phyloP scores from a whole-genome alignment of 2,113 vertebrate species.

The Leucopsar rothschildi region DNA sequence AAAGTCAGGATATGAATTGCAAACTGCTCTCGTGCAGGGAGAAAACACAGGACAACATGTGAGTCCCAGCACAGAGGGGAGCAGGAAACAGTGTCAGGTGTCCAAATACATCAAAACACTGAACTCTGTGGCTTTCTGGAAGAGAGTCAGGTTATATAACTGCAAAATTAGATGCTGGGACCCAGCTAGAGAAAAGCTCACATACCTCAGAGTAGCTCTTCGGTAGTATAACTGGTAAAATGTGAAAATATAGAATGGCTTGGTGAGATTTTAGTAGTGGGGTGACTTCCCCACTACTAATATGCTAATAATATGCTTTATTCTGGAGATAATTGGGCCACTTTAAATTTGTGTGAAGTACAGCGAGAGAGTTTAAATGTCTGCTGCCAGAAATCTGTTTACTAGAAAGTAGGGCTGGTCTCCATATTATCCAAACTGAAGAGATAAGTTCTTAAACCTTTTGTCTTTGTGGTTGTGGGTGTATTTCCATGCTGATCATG shows the following conservation, averaged over 20 bases:
- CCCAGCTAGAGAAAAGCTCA: neutral
- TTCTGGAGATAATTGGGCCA: neutral
- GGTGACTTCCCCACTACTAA: neutral
- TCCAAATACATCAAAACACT: neutral
- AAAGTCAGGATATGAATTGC: neutral
- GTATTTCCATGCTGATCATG: neutral
- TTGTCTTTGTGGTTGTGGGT: neutral
- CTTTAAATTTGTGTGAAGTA: neutral
- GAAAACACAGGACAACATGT: neutral
- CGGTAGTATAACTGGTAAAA: neutral
- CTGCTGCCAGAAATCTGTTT: neutral
- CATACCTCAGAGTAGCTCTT: neutral
- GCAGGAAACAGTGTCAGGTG: conserved; percentile 35
- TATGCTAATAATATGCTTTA: neutral
- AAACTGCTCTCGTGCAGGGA: neutral
- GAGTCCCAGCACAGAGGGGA: neutral
- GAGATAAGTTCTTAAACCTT: neutral
- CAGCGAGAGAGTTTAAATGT: neutral
- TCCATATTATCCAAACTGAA: neutral
- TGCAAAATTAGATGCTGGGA: neutral
- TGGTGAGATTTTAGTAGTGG: neutral
- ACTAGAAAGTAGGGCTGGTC: neutral
- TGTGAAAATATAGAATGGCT: neutral
- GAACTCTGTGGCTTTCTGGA: neutral
- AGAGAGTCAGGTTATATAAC: neutral